These are phyloP conservation scores for Protosalanx chinensis DNA, from an alignment of 2,797 vertebrate species.

Conservation along the genomic window DNA sequence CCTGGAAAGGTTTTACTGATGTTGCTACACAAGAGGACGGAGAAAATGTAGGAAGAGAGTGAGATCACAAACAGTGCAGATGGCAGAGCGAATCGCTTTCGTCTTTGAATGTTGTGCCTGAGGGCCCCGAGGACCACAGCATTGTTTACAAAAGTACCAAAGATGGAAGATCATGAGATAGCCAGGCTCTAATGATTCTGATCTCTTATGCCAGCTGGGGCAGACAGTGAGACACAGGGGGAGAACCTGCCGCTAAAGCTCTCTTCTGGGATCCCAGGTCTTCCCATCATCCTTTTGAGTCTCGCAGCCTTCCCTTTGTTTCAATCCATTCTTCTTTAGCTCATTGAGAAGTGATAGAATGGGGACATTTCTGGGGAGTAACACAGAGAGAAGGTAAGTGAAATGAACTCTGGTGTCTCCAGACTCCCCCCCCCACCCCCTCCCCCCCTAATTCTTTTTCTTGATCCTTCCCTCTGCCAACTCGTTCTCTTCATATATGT, in stretches of 20 bases:
- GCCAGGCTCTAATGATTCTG: constrained; percentile 33
- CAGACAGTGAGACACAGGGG: constrained; percentile 9
- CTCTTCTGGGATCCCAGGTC: constrained; percentile 27
- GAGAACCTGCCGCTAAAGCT: constrained; percentile 9
- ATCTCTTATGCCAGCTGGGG: constrained; percentile 38
- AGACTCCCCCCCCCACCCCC: constrained; percentile 17
- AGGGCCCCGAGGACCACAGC: constrained; percentile 16
- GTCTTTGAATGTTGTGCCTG: constrained; percentile 20
- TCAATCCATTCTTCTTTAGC: constrained; percentile 46
- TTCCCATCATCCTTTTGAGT: constrained; percentile 34
- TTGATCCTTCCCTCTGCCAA: constrained; percentile 21
- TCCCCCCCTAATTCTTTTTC: constrained; percentile 35
- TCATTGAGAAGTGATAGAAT: constrained; percentile 43
- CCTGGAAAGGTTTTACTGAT: background rate
- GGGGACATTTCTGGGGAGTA: constrained; percentile 52
- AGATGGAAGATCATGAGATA: constrained; percentile 24
- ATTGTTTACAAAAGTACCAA: constrained; percentile 31
- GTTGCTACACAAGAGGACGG: background rate
- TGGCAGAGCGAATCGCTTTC: constrained; percentile 3
- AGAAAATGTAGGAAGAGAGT: constrained; percentile 10
- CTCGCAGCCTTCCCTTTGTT: constrained; percentile 32
- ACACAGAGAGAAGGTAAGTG: constrained; percentile 44
- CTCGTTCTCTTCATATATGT: constrained; percentile 2
- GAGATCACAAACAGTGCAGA: constrained; percentile 22
- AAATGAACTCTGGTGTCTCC: constrained; percentile 41